Evolutionary conservation across 1,140 invertebrate species (phyloP).

Genomic region (Papilio polyxenes): DNA sequence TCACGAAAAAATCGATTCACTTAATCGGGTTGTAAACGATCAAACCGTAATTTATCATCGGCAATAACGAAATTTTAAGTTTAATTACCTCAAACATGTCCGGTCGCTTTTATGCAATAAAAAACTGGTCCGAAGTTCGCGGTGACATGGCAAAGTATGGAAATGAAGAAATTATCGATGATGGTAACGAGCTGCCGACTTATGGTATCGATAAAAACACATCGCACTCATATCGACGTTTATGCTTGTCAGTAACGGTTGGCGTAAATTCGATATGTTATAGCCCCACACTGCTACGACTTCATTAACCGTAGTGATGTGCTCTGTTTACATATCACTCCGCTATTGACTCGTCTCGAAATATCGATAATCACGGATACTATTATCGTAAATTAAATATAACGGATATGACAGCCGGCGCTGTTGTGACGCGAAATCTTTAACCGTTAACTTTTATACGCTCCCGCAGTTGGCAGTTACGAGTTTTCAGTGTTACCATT

Average conservation of each 20-base stretch:
- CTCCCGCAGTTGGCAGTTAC: conserved; percentile 39
- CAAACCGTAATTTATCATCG: conserved; percentile 50
- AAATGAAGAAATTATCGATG: conserved; percentile 69
- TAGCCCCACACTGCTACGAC: conserved; percentile 51
- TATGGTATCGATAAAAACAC: conserved; percentile 64
- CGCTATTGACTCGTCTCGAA: conserved; percentile 43
- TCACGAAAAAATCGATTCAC: conserved; percentile 7
- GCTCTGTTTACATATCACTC: conserved; percentile 43
- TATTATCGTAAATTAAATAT: conserved; percentile 54
- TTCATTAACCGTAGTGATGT: conserved; percentile 65
- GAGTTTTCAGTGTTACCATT: conserved; percentile 39
- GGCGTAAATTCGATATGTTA: conserved; percentile 65
- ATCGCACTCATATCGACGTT: conserved; percentile 61
- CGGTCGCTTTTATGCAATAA: conserved; percentile 48
- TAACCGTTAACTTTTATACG: conserved; percentile 50
- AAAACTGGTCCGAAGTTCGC: conserved; percentile 55
- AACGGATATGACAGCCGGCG: conserved; percentile 43
- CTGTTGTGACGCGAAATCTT: conserved; percentile 45
- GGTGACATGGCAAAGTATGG: conserved; percentile 47
- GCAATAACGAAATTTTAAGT: conserved; percentile 47
- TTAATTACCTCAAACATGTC: conserved; percentile 53
- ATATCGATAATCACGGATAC: conserved; percentile 43
- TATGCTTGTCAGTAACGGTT: conserved; percentile 60
- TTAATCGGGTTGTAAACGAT: conserved; percentile 37
- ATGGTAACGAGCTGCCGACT: conserved; percentile 58